phyloP scores from a whole-genome alignment of 2,888 invertebrate species.

The Aplocera efformata region DNA sequence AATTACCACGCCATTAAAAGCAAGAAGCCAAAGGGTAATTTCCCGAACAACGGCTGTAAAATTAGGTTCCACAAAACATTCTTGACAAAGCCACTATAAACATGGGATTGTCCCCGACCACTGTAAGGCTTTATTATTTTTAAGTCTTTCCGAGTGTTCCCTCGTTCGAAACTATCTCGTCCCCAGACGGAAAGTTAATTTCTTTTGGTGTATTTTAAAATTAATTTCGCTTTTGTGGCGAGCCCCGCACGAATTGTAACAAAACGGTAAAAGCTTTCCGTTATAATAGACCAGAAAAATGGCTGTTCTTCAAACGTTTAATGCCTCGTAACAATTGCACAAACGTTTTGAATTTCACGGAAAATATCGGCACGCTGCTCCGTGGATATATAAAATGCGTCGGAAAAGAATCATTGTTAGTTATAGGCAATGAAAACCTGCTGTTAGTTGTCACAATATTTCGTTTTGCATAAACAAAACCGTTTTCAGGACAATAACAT shows the following conservation, averaged over 20 bases:
- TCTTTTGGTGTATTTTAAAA: slow-evolving; percentile 79
- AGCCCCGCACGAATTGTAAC: slow-evolving; percentile 67
- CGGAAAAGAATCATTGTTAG: neutral
- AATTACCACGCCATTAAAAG: slow-evolving; percentile 18
- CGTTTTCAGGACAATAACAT: slow-evolving; percentile 4
- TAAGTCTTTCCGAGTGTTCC: slow-evolving; percentile 67
- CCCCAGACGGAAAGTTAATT: slow-evolving; percentile 71
- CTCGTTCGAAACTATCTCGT: slow-evolving; percentile 69
- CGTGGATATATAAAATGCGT: neutral
- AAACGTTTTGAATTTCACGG: slow-evolving; percentile 15
- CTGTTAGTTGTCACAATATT: slow-evolving; percentile 4
- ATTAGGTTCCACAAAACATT: slow-evolving; percentile 29
- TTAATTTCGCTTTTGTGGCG: slow-evolving; percentile 77
- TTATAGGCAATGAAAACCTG: slow-evolving; percentile 1
- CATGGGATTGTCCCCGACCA: slow-evolving; percentile 47
- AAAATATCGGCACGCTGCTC: slow-evolving; percentile 1
- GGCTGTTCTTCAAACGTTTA: slow-evolving; percentile 50
- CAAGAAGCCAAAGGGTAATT: slow-evolving; percentile 17
- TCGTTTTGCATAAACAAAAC: slow-evolving; percentile 2
- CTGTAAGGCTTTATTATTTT: slow-evolving; percentile 72
- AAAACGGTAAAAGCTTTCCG: slow-evolving; percentile 66
- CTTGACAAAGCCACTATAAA: slow-evolving; percentile 39
- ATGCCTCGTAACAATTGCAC: slow-evolving; percentile 45
- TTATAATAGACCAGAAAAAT: slow-evolving; percentile 60
- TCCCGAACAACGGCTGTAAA: slow-evolving; percentile 23